phyloP scores from a whole-genome alignment of 2,113 vertebrate genomes.

The Oryzias javanicus region DNA sequence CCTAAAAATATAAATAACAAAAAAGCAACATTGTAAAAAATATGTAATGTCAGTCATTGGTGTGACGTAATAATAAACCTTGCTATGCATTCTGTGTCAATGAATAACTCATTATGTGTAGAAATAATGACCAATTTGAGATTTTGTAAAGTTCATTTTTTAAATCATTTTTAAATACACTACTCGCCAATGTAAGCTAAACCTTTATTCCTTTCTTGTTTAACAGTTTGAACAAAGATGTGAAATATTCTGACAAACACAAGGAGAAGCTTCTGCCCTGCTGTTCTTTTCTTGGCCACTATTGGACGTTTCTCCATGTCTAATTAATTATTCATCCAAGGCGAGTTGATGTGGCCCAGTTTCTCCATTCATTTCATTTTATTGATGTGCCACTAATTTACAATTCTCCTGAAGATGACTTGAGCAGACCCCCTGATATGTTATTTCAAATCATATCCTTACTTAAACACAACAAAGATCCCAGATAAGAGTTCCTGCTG shows the following conservation, averaged over 20 bases:
- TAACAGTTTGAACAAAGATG: constrained; percentile 1
- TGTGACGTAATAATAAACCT: too few relatives aligned
- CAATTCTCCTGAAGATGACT: constrained; percentile 55
- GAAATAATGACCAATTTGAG: too few relatives aligned
- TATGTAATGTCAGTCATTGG: too few relatives aligned
- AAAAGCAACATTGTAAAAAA: too few relatives aligned
- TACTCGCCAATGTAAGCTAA: too few relatives aligned
- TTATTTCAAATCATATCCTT: constrained; percentile 57
- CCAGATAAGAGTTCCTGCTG: constrained; percentile 41
- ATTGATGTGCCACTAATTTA: too few relatives aligned
- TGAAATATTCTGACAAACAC: constrained; percentile 42
- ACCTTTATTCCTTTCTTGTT: too few relatives aligned
- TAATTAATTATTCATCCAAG: constrained; percentile 82
- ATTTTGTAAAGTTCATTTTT: too few relatives aligned
- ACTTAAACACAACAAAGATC: constrained; percentile 41
- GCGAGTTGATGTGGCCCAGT: constrained; percentile 79
- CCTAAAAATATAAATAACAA: too few relatives aligned
- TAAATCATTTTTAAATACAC: too few relatives aligned
- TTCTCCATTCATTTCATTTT: constrained; percentile 32
- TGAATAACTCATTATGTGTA: too few relatives aligned
- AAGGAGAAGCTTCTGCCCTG: constrained; percentile 54
- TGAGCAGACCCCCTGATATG: constrained; percentile 61
- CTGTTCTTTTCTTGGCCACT: constrained; percentile 73
- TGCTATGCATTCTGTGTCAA: too few relatives aligned
- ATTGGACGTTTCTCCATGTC: constrained; percentile 74